A percentile compares a stretch with the other conserved stretches of the same genome.
These are phyloP conservation scores for Cerastoderma edule DNA, from an alignment of 2,888 invertebrate species.

Conservation along the genomic window DNA sequence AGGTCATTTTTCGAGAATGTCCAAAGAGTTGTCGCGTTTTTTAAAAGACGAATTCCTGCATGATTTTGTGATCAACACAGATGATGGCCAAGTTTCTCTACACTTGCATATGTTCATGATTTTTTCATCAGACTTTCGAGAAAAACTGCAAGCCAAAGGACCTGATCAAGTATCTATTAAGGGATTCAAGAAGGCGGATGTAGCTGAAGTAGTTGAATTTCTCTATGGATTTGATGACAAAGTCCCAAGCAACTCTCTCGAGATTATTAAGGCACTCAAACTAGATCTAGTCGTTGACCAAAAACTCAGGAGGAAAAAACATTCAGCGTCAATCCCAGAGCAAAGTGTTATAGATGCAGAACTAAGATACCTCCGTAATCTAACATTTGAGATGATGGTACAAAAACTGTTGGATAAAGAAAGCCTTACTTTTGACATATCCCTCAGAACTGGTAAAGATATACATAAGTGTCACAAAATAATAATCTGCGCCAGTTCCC, in stretches of 20 bases:
- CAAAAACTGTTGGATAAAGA: constrained; percentile 38
- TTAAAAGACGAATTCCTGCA: constrained; percentile 33
- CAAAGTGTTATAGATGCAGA: constrained; percentile 35
- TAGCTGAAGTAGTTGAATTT: constrained; percentile 42
- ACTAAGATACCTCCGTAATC: constrained; percentile 45
- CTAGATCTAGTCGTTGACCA: constrained; percentile 43
- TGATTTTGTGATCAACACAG: constrained; percentile 41
- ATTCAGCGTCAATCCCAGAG: constrained; percentile 21
- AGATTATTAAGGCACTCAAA: constrained; percentile 37
- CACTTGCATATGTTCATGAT: constrained; percentile 40
- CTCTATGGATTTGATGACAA: constrained; percentile 43
- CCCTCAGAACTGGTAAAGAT: constrained; percentile 47
- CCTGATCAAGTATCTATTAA: constrained; percentile 10
- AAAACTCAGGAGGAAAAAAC: constrained; percentile 29
- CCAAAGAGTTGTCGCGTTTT: constrained; percentile 38
- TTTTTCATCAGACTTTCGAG: constrained; percentile 38
- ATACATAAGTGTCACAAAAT: constrained; percentile 60
- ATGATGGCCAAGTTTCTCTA: constrained; percentile 22
- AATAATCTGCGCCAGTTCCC: constrained; percentile 56
- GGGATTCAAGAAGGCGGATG: constrained; percentile 23
- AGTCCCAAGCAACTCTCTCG: constrained; percentile 5
- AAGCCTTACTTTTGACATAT: constrained; percentile 44
- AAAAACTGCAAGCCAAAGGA: neutral
- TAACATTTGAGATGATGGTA: constrained; percentile 47
- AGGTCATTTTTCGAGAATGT: constrained; percentile 43